Base-by-base conservation (phyloP, 2,113 vertebrate species). In the Leuciscus idus region DNA sequence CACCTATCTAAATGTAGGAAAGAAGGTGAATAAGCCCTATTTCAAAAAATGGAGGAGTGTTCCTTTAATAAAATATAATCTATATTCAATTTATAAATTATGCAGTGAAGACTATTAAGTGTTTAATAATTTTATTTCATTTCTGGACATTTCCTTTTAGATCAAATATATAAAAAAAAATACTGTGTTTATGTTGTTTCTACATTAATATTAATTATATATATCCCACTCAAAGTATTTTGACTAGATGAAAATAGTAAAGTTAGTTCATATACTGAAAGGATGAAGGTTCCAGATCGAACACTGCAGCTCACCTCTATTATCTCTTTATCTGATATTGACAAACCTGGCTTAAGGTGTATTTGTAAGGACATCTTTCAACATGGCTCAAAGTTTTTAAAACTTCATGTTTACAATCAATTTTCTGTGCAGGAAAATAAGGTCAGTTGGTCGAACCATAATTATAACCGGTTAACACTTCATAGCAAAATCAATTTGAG, bases 381-480 rank as follows among this genome's bases (percentile, higher is more conserved):
- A 81, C 36, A 81, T 81, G 23, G n/a, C 57, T 64, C 23, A 81
- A 81, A 0, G 4, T 82, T 70, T 82, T 70, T 30, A n/a, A 83
- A 83, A 33, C 21, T 73, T 73, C 23, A 52, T 55, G 36, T 21
- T 55, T 26, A 17, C 30, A 12, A 36, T 70, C 21, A 21, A 39
- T 57, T 83, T 73, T 72, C 6, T 57, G 21, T 6, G 17, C 46
- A 30, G 19, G 46, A 68, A 82, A 82, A 36, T 13, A 43, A 55
- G 81, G 48, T 66, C 81, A 72, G 81, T 72, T 52, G 81, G 81
- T 73, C 30, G 66, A 83, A 83, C 3, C 7, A 19, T 43, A 83
- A 70, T 70, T 70, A 68, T n/a, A 80, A 61, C 77, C 19, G 19
- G 52, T 61, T 57, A 13, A 83, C 66, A 52, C 61, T 46, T 82